phyloP scores from a whole-genome alignment of 2,797 vertebrate species.

The Anisognathus igniventris region DNA sequence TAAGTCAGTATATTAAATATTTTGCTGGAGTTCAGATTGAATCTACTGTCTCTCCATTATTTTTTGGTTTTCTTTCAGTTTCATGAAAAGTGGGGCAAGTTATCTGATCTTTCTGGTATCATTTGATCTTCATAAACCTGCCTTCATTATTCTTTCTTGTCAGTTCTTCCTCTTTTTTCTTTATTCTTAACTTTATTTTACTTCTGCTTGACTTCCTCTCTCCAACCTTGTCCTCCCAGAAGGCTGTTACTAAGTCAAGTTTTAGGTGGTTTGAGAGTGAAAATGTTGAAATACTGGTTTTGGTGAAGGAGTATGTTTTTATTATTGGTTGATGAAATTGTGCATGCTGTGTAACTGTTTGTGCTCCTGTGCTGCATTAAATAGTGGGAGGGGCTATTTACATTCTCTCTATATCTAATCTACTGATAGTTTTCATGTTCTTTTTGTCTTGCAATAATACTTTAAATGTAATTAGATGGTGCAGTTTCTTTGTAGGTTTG shows the following conservation, averaged over 20 bases:
- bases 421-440: not conserved
- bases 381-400: not conserved
- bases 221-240: accelerated
- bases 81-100: conserved; percentile 11
- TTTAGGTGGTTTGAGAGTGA: not conserved
- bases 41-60: not conserved
- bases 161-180: not conserved
- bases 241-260: not conserved
- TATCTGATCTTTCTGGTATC: not conserved
- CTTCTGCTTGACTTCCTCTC: not conserved
- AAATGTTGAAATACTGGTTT: not conserved
- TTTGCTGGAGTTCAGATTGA: conserved; percentile 6
- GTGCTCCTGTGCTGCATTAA: not conserved
- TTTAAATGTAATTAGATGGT: not conserved
- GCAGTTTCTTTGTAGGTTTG: not conserved
- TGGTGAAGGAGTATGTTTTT: not conserved
- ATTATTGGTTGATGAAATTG: not conserved
- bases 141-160: not conserved
- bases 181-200: not conserved
- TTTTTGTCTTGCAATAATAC: not conserved
- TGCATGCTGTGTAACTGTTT: accelerated
- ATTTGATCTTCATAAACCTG: conserved; percentile 10
- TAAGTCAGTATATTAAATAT: conserved; percentile 32
- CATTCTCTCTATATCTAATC: not conserved
- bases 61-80: not conserved